A percentile compares a stretch with the other conserved stretches of the same genome.
Evolutionary conservation across 2,888 invertebrate species (phyloP).

Genomic region (Erebia aethiops): DNA sequence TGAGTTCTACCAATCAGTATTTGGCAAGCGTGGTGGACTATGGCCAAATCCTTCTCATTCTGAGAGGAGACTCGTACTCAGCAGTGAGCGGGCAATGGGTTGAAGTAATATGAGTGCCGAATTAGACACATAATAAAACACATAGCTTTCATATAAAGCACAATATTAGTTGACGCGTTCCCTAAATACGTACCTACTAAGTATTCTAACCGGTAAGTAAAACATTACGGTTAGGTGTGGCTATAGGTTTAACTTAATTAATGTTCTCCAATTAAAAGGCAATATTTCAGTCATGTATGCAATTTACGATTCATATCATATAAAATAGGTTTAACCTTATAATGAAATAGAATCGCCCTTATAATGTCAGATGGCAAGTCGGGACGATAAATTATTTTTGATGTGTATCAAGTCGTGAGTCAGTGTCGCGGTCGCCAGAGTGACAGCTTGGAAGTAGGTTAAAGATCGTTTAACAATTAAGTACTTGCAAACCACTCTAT

Average conservation of each 20-base stretch:
- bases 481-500: too few species aligned
- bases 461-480: conserved; percentile 25
- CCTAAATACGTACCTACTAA: too few species aligned
- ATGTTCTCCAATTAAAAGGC: conserved; percentile 19
- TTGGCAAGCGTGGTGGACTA: too few species aligned
- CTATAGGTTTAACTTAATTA: neutral
- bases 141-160: too few species aligned
- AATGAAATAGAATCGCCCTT: conserved; percentile 34
- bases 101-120: too few species aligned
- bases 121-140: too few species aligned
- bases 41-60: too few species aligned
- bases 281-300: conserved; percentile 14
- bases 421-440: conserved; percentile 29
- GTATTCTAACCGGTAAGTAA: neutral
- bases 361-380: conserved; percentile 34
- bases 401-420: conserved; percentile 41
- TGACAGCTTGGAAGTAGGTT: conserved; percentile 52
- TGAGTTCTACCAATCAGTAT: too few species aligned
- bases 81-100: too few species aligned
- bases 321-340: conserved; percentile 33
- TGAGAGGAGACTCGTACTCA: too few species aligned
- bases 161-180: too few species aligned
- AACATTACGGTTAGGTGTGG: neutral
- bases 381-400: conserved; percentile 41
- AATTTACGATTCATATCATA: conserved; percentile 9